Evolutionary conservation across 2,113 vertebrate species (phyloP), one percentile per base, ranked within the genome.

Genomic region (Pedetes capensis): DNA sequence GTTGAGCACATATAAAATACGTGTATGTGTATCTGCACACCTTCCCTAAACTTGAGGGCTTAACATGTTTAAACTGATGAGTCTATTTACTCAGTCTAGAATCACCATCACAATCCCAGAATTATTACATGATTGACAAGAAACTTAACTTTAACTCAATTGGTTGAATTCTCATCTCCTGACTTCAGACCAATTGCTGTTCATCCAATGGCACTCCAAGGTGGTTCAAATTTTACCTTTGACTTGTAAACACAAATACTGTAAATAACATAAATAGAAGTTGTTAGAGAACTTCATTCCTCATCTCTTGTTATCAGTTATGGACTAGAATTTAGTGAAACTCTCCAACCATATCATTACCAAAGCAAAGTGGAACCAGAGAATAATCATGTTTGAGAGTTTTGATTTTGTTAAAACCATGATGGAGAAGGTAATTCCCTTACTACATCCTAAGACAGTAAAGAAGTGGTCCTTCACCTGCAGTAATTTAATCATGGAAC

Each of bases 181-280:
- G 8, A 82, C 53, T 81, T 59, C 22, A 82, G 55, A n/a, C 7
- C 42, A 74, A 66, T 14, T 90, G 25, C 66, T 95, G 16, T 84
- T 80, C 42, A 89, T 27, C 9, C 16, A 49, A 12, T 25, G 39
- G 13, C 14, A 44, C 16, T 86, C 2, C 5, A 88, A 68, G 27
- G 3, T 1, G 37, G 4, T 20, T 88, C 34, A 75, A 20, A 17
- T 34, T 10, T 92, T 1, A 85, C 12, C 1, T 91, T 89, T 91
- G 89, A 8, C 7, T 87, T 93, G 37, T 6, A 72, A 96, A 89
- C 7, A 3, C 89, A 39, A 81, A 3, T 63, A 72, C 29, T 87
- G 61, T 44, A 37, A 97, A 91, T 72, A 96, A 93, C 2, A 6
- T 63, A 53, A 66, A 95, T 37, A 90, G 6, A 39, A 75, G 27